Conservation (phyloP, 2,113 vertebrate genomes). For the Cercocebus atys region DNA sequence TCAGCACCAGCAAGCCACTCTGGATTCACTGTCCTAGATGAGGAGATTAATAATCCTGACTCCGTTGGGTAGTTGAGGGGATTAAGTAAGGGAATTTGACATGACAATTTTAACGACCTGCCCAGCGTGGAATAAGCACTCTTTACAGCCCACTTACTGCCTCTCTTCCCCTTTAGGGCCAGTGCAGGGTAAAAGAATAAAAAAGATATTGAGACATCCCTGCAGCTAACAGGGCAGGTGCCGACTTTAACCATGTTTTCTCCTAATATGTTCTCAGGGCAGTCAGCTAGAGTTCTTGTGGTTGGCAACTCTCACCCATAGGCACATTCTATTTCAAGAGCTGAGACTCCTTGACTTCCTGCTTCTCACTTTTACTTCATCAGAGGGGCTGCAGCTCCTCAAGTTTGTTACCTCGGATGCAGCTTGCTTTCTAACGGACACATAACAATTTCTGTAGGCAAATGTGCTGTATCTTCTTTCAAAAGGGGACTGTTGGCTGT, state of each 20-base stretch:
- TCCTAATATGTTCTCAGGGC: not conserved
- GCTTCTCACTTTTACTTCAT: constrained; percentile 55
- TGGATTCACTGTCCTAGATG: not conserved
- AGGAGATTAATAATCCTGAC: not conserved
- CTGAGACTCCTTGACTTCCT: constrained; percentile 23
- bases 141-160: not conserved
- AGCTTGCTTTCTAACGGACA: constrained; percentile 58
- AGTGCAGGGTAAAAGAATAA: not conserved
- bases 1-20: not conserved
- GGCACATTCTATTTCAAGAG: constrained; percentile 37
- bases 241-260: not conserved
- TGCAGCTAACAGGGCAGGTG: not conserved
- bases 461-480: constrained; percentile 33
- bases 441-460: not conserved
- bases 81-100: not conserved
- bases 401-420: not conserved
- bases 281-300: not conserved
- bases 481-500: not conserved
- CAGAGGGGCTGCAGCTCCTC: not conserved
- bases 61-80: fast-evolving
- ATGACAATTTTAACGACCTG: not conserved
- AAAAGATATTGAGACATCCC: not conserved
- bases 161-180: not conserved
- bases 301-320: not conserved
- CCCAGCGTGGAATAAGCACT: fast-evolving